Evolutionary conservation across 2,888 invertebrate genomes (phyloP).

Genomic region (Apoda limacodes): DNA sequence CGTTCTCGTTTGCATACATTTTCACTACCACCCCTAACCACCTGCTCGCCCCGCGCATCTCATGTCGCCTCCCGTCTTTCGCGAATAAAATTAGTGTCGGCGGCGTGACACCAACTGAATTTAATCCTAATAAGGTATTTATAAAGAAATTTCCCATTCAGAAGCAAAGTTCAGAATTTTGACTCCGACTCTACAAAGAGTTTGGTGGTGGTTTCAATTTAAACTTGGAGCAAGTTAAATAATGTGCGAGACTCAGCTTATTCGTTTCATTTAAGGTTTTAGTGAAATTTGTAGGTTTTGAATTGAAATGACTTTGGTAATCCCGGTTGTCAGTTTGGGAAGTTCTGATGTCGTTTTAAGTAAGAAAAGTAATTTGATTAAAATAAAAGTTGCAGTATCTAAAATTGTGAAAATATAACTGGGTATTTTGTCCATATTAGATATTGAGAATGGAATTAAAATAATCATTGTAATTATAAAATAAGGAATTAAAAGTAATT

Average conservation of each 20-base stretch:
- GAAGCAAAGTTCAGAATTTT: constrained; percentile 69
- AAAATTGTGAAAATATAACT: too few species aligned
- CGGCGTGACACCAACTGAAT: constrained; percentile 68
- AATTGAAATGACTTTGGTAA: constrained; percentile 59
- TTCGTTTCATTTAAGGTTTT: constrained; percentile 68
- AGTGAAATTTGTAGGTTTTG: constrained; percentile 64
- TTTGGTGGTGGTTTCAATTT: constrained; percentile 68
- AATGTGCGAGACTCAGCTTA: constrained; percentile 63
- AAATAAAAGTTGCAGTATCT: too few species aligned
- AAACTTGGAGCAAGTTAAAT: constrained; percentile 68
- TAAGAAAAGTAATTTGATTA: too few species aligned
- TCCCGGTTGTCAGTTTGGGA: too few species aligned
- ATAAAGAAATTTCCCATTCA: constrained; percentile 70
- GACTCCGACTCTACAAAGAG: constrained; percentile 63
- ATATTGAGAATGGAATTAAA: too few species aligned
- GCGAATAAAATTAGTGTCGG: constrained; percentile 68
- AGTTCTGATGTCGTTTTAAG: too few species aligned
- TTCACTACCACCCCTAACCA: constrained; percentile 34
- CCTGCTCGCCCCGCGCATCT: constrained; percentile 31
- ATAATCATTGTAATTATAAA: too few species aligned
- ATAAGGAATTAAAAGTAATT: too few species aligned
- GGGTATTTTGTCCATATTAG: too few species aligned
- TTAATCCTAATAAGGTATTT: constrained; percentile 69
- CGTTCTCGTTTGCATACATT: constrained; percentile 66
- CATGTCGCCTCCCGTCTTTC: constrained; percentile 63